Percentiles rank a stretch among this genome's conserved stretches.
Evolutionary conservation across 1,140 invertebrate species (phyloP).

Genomic region (Spodoptera frugiperda): DNA sequence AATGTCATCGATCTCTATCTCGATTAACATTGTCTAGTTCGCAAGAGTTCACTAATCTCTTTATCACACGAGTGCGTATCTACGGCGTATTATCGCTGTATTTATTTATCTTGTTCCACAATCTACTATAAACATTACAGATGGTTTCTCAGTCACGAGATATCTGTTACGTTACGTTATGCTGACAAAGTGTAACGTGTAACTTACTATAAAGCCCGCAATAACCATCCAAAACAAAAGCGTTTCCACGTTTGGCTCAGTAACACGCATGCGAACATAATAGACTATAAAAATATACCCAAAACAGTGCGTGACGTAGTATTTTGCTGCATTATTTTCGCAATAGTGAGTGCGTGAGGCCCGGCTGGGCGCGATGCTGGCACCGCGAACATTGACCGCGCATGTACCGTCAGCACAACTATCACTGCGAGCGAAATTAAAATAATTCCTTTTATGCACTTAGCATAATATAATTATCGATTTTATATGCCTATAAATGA

Average conservation of each 20-base stretch:
- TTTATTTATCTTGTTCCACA: constrained; percentile 22
- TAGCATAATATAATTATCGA: constrained; percentile 5
- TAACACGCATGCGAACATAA: constrained; percentile 54
- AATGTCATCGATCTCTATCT: constrained; percentile 25
- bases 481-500: constrained; percentile 20
- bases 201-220: constrained; percentile 36
- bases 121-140: constrained; percentile 24
- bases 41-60: constrained; percentile 11
- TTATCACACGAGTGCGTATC: constrained; percentile 2
- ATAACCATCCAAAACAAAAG: constrained; percentile 39
- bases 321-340: constrained; percentile 72
- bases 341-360: constrained; percentile 66
- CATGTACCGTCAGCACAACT: constrained; percentile 50
- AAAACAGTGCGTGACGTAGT: constrained; percentile 61
- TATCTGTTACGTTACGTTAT: constrained; percentile 43
- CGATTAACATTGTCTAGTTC: constrained; percentile 25
- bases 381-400: constrained; percentile 69
- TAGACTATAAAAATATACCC: constrained; percentile 61
- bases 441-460: constrained; percentile 43
- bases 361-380: constrained; percentile 59
- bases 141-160: constrained; percentile 36
- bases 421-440: constrained; percentile 16
- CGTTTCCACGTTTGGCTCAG: constrained; percentile 28
- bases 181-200: constrained; percentile 32
- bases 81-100: background rate